Percentiles rank a stretch among this genome's conserved stretches.
Evolutionary conservation across 2,888 invertebrate genomes (phyloP).

Genomic region (Acholoe squamosa): DNA sequence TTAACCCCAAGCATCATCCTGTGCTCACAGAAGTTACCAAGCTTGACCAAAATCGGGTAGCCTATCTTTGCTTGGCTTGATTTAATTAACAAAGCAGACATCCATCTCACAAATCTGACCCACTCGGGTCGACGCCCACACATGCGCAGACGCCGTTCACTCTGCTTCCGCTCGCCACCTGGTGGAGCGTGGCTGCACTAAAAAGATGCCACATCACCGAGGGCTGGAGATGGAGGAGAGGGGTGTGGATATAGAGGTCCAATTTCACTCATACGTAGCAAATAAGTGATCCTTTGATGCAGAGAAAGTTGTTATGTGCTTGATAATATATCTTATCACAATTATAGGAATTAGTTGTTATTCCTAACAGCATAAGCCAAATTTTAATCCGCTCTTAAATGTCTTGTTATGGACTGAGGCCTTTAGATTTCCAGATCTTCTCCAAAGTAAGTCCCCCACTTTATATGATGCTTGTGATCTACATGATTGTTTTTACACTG

Average conservation of each 20-base stretch:
- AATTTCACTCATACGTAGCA: background rate
- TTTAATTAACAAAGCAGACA: conserved; percentile 41
- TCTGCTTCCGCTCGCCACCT: conserved; percentile 54
- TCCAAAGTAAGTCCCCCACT: too few species aligned
- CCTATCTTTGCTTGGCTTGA: conserved; percentile 45
- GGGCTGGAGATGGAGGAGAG: background rate
- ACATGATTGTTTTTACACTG: too few species aligned
- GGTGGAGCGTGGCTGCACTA: conserved; percentile 30
- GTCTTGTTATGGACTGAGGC: too few species aligned
- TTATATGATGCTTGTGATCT: too few species aligned
- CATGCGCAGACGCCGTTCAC: conserved; percentile 44
- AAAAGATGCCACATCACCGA: background rate
- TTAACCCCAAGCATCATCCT: background rate
- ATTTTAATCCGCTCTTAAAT: too few species aligned
- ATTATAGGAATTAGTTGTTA: too few species aligned
- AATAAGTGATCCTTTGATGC: background rate
- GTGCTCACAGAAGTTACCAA: background rate
- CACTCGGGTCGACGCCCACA: background rate
- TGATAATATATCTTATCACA: too few species aligned
- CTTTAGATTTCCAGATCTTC: too few species aligned
- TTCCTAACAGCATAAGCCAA: too few species aligned
- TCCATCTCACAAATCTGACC: conserved; percentile 25
- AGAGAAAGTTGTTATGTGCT: too few species aligned
- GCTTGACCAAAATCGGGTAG: conserved; percentile 4
- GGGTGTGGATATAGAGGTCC: background rate